A percentile compares a stretch with the other conserved stretches of the same genome.
These are phyloP conservation scores for Choloepus didactylus DNA, from an alignment of 2,797 vertebrate species.

Conservation along the genomic window DNA sequence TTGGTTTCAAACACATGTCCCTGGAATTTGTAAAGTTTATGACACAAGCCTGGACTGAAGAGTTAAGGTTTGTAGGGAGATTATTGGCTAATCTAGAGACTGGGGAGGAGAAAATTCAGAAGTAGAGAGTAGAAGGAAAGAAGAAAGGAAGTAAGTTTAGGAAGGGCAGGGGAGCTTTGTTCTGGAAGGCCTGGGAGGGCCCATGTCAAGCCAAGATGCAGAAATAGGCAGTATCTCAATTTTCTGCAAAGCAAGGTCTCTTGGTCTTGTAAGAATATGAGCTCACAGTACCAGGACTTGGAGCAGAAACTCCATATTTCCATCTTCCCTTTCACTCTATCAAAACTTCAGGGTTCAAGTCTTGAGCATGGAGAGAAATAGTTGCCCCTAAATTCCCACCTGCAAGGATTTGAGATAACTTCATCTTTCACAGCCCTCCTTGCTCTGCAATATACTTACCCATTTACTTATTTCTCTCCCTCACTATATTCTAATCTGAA, in stretches of 20 bases:
- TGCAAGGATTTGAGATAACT: too few species aligned
- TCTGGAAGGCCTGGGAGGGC: too few species aligned
- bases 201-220: rapidly evolving
- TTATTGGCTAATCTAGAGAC: background rate
- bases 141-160: background rate
- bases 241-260: too few species aligned
- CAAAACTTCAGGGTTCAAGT: background rate
- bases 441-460: background rate
- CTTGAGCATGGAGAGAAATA: background rate
- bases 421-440: background rate
- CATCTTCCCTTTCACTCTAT: background rate
- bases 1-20: background rate
- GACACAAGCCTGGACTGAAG: background rate
- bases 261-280: rapidly evolving
- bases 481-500: background rate
- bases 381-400: background rate
- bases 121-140: background rate
- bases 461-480: background rate
- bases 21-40: background rate
- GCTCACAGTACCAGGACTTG: background rate
- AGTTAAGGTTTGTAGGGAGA: background rate
- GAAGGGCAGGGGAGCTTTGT: background rate
- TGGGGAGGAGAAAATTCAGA: background rate
- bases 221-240: rapidly evolving
- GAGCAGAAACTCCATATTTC: background rate